Base-by-base conservation (phyloP, 1,140 invertebrate genomes). In the Bradysia coprophila region DNA sequence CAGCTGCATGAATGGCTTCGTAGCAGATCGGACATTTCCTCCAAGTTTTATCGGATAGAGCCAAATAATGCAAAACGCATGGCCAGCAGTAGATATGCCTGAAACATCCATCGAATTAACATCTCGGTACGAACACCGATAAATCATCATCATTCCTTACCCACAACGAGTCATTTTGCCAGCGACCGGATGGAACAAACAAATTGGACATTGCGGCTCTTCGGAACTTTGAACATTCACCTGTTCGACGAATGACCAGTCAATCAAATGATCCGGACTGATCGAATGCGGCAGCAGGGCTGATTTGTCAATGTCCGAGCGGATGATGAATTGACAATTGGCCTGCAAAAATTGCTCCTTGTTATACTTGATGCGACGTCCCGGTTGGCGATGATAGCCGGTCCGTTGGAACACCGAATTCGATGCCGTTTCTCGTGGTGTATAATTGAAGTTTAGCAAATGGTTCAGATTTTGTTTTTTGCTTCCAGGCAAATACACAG, bases 81-180 rank as follows among this genome's bases (percentile, higher is more conserved):
- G 88, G 71, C 87, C 88, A 97, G 60, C 93, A 98, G 56, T 87
- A 96, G 43, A 92, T 78, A 60, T 97, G 93, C 19, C n/a, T n/a
- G n/a, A n/a, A n/a, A n/a, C n/a, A n/a, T n/a, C n/a, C n/a, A n/a
- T n/a, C n/a, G n/a, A n/a, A n/a, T n/a, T n/a, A n/a, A n/a, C n/a
- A n/a, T n/a, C n/a, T n/a, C n/a, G n/a, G n/a, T n/a, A n/a, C n/a
- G n/a, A n/a, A n/a, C n/a, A n/a, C n/a, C n/a, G n/a, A n/a, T n/a
- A n/a, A n/a, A n/a, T n/a, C n/a, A n/a, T n/a, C n/a, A n/a, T n/a
- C n/a, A n/a, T n/a, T n/a, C n/a, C n/a, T n/a, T n/a, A n/a, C n/a
- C 92, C 92, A 66, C 93, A 98, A 23, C 78, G 72, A 0, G 90
- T 93, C 53, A 96, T 88, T 65, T 93, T 88, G 3, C 79, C 89